A percentile compares a stretch with the other conserved stretches of the same genome.
phyloP scores from a whole-genome alignment of 2,888 invertebrate species.

The Charanyca ferruginea region DNA sequence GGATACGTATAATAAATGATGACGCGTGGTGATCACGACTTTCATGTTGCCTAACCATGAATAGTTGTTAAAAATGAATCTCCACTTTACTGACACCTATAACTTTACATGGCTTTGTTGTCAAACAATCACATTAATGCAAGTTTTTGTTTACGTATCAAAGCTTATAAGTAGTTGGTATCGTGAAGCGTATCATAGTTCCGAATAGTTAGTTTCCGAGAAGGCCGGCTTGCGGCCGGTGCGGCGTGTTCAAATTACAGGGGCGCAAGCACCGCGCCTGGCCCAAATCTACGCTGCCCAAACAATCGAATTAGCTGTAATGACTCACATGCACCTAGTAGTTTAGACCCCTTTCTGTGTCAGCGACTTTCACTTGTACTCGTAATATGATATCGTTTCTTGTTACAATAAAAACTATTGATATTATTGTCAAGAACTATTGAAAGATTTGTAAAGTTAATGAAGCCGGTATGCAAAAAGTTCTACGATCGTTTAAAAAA shows the following conservation, averaged over 20 bases:
- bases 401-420: constrained; percentile 36
- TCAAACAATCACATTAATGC: constrained; percentile 38
- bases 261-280: constrained; percentile 80
- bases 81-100: neutral
- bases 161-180: constrained; percentile 66
- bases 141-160: constrained; percentile 71
- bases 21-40: neutral
- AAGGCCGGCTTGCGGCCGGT: constrained; percentile 69
- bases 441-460: constrained; percentile 19
- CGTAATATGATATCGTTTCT: constrained; percentile 41
- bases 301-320: constrained; percentile 88
- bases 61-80: neutral
- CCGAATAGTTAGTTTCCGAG: constrained; percentile 78
- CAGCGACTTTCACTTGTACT: constrained; percentile 57
- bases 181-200: constrained; percentile 61
- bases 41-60: neutral
- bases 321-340: constrained; percentile 73
- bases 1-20: too few relatives aligned
- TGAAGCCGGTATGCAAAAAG: neutral
- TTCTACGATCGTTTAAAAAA: constrained; percentile 1
- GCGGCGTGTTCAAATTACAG: constrained; percentile 85
- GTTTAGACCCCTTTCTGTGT: constrained; percentile 57
- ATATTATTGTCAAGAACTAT: constrained; percentile 37
- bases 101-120: neutral
- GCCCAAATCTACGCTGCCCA: constrained; percentile 86